These are phyloP conservation scores for Chionodraco myersi DNA, from an alignment of 2,113 vertebrate species.

Conservation along the genomic window DNA sequence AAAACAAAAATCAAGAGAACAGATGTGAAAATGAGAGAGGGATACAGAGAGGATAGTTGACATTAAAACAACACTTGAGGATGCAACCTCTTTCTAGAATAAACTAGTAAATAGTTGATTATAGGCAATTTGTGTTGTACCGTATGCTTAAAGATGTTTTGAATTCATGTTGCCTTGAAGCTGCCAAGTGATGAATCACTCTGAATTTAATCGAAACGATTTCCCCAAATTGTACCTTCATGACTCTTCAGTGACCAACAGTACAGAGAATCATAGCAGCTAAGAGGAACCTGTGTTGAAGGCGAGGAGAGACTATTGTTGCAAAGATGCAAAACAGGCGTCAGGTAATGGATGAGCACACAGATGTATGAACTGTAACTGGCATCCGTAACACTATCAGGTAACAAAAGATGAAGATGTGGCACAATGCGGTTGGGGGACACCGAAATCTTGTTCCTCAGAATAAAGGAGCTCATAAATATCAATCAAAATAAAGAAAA, in stretches of 20 bases:
- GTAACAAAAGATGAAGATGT: conserved; percentile 11
- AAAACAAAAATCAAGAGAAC: conserved; percentile 1
- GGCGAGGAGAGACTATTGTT: conserved; percentile 2
- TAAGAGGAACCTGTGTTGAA: conserved; percentile 7
- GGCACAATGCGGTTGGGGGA: conserved; percentile 29
- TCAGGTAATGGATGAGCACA: conserved; percentile 1
- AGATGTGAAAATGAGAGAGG: neutral
- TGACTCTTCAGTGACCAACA: conserved; percentile 32
- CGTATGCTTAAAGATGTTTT: conserved; percentile 25
- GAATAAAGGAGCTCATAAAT: neutral
- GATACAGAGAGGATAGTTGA: neutral
- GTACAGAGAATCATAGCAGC: conserved; percentile 13
- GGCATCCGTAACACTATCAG: conserved; percentile 11
- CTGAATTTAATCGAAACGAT: conserved; percentile 35
- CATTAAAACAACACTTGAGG: conserved; percentile 37
- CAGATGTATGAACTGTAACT: conserved; percentile 10
- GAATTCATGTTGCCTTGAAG: conserved; percentile 14
- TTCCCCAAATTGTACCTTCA: conserved; percentile 10
- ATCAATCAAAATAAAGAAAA: neutral
- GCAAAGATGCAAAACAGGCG: conserved; percentile 18
- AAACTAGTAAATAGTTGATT: neutral
- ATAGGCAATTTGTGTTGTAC: neutral
- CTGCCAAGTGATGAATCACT: conserved; percentile 33
- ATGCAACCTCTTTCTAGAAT: conserved; percentile 3
- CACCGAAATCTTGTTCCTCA: conserved; percentile 11